Evolutionary conservation across 2,797 vertebrate genomes (phyloP).

Genomic region (Platalea minor): DNA sequence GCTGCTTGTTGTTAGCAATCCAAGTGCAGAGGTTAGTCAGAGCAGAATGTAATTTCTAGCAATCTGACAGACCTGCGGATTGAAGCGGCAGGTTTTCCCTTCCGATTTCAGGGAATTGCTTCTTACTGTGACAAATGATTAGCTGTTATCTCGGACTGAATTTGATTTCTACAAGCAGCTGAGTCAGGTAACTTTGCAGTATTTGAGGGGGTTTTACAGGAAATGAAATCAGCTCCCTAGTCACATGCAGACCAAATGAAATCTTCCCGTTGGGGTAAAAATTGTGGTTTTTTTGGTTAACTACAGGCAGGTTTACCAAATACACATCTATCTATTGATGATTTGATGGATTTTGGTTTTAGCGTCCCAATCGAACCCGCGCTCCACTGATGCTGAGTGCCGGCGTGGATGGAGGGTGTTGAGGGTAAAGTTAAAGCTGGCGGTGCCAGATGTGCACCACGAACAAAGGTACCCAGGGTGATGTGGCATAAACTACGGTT

Average conservation of each 20-base stretch:
- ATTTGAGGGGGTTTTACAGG: constrained; percentile 79
- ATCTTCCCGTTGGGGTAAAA: constrained; percentile 82
- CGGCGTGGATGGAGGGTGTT: background rate
- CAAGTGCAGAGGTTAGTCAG: constrained; percentile 82
- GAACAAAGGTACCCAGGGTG: constrained; percentile 51
- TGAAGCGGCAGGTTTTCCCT: constrained; percentile 89
- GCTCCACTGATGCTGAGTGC: background rate
- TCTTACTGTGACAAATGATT: constrained; percentile 98
- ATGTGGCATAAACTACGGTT: constrained; percentile 28
- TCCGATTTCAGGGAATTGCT: constrained; percentile 97
- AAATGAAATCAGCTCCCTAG: constrained; percentile 84
- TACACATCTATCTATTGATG: background rate
- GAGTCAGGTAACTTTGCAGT: constrained; percentile 93
- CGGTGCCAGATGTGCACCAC: background rate
- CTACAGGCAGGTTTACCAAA: constrained; percentile 73
- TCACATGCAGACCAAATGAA: constrained; percentile 83
- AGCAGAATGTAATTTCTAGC: constrained; percentile 93
- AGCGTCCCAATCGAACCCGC: fast-evolving
- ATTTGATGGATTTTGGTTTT: background rate
- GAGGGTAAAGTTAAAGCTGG: constrained; percentile 35
- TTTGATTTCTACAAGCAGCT: constrained; percentile 93
- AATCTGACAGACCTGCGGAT: constrained; percentile 90
- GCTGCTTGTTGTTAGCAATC: constrained; percentile 87
- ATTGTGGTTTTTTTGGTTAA: constrained; percentile 85
- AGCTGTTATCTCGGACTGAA: constrained; percentile 93